These are phyloP conservation scores for Caenorhabditis imperialis DNA, from an alignment of 2,888 invertebrate species.

Conservation along the genomic window DNA sequence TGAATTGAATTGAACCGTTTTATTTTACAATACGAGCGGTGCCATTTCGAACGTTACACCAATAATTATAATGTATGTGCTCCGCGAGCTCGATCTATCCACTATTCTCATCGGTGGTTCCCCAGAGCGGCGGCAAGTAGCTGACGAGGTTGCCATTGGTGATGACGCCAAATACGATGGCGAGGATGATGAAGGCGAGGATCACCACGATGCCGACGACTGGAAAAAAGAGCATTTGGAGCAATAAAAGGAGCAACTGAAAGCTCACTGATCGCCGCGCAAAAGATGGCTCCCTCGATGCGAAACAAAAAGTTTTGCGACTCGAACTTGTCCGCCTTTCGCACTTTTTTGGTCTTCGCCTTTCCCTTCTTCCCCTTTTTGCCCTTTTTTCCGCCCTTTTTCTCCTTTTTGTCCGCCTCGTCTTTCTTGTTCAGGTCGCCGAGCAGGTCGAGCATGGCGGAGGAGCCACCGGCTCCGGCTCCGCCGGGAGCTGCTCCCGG, in stretches of 20 bases:
- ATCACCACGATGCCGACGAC: neutral
- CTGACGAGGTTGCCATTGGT: slow-evolving; percentile 1
- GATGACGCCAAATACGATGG: neutral
- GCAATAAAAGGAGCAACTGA: too few species aligned
- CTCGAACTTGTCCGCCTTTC: slow-evolving; percentile 40
- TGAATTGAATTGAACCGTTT: too few species aligned
- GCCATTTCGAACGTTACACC: too few species aligned
- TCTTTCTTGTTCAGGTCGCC: slow-evolving; percentile 21
- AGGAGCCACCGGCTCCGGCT: too few species aligned
- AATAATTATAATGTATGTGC: too few species aligned
- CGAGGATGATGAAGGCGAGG: neutral
- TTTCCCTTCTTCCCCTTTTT: slow-evolving; percentile 26
- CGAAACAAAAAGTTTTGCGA: slow-evolving; percentile 52
- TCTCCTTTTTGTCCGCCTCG: neutral
- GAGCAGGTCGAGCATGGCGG: too few species aligned
- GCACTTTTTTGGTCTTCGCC: slow-evolving; percentile 41
- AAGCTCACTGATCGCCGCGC: slow-evolving; percentile 24
- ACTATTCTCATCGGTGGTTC: too few species aligned
- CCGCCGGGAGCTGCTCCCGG: neutral
- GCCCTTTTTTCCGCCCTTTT: neutral
- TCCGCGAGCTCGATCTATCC: too few species aligned
- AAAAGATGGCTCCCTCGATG: slow-evolving; percentile 52
- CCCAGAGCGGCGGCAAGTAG: neutral
- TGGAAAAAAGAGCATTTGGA: neutral
- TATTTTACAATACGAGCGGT: too few species aligned